These are phyloP conservation scores for Periophthalmus magnuspinnatus DNA, from an alignment of 2,797 vertebrate genomes.

Conservation along the genomic window DNA sequence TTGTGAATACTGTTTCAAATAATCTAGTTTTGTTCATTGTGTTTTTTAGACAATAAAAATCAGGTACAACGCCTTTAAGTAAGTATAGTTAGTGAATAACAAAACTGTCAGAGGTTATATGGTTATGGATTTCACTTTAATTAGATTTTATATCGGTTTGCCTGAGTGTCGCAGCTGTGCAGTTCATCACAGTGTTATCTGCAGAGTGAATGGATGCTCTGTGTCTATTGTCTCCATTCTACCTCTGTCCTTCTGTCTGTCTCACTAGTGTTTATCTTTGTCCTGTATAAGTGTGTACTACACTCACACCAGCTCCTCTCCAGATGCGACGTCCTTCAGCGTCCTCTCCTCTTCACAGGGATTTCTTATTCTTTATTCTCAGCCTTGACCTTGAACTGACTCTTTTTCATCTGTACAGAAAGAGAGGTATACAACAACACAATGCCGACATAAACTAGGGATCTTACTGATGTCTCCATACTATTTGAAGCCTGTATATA, in stretches of 20 bases:
- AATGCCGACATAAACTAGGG: not conserved
- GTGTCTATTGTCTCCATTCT: not conserved
- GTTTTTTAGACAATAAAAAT: too few species aligned
- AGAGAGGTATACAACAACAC: not conserved
- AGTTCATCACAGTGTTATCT: too few species aligned
- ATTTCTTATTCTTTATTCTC: not conserved
- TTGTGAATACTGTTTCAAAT: too few species aligned
- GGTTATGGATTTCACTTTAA: too few species aligned
- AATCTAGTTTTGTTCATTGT: too few species aligned
- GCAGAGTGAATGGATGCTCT: too few species aligned
- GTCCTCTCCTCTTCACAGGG: constrained; percentile 10
- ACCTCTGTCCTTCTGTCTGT: not conserved
- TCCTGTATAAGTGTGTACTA: not conserved
- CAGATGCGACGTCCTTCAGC: not conserved
- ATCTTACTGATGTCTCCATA: not conserved
- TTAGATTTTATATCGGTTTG: too few species aligned
- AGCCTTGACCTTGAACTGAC: constrained; percentile 1
- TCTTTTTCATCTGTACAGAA: not conserved
- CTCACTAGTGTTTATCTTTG: not conserved
- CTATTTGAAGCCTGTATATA: not conserved
- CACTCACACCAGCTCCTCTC: not conserved
- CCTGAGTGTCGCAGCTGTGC: too few species aligned
- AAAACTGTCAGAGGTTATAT: too few species aligned
- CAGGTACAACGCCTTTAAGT: too few species aligned
- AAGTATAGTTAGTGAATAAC: too few species aligned